Percentiles rank a stretch among this genome's conserved stretches.
Conservation (phyloP, 2,113 vertebrate species). For the rat (Rattus norvegicus) region DNA sequence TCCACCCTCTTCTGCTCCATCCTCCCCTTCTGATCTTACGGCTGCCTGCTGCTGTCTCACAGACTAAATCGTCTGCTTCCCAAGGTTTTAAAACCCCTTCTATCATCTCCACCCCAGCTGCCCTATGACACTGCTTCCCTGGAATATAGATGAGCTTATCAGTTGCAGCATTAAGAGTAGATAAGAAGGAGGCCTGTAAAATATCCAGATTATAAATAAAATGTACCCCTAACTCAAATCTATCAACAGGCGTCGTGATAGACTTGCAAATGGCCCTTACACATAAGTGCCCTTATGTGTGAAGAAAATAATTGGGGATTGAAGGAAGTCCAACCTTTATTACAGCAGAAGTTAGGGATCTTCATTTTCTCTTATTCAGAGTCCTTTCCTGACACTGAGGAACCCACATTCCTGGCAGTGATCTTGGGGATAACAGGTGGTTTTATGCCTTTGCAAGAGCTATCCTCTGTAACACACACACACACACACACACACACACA, state of each 20-base stretch:
- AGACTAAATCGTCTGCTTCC: neutral
- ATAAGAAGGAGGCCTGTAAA: neutral
- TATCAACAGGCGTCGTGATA: neutral
- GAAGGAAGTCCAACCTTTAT: slow-evolving; percentile 47
- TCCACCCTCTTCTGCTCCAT: neutral
- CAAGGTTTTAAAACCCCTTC: neutral
- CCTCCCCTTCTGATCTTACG: neutral
- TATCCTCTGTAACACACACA: slow-evolving; percentile 31
- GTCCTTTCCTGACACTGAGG: slow-evolving; percentile 44
- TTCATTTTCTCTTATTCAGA: slow-evolving; percentile 52
- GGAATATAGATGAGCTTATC: neutral
- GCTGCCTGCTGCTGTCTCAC: neutral
- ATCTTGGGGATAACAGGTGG: slow-evolving; percentile 43
- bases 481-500: slow-evolving; percentile 58
- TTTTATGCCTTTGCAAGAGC: slow-evolving; percentile 45
- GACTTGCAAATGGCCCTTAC: neutral
- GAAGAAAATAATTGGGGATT: slow-evolving; percentile 51
- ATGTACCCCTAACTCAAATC: neutral
- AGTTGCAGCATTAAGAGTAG: neutral
- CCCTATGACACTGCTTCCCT: neutral
- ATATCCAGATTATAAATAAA: slow-evolving; percentile 20
- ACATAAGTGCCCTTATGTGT: neutral
- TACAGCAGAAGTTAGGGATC: neutral
- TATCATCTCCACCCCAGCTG: neutral
- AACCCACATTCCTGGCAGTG: slow-evolving; percentile 52